Evolutionary conservation across 2,797 vertebrate species (phyloP).

Genomic region (Amphiprion clarkii): DNA sequence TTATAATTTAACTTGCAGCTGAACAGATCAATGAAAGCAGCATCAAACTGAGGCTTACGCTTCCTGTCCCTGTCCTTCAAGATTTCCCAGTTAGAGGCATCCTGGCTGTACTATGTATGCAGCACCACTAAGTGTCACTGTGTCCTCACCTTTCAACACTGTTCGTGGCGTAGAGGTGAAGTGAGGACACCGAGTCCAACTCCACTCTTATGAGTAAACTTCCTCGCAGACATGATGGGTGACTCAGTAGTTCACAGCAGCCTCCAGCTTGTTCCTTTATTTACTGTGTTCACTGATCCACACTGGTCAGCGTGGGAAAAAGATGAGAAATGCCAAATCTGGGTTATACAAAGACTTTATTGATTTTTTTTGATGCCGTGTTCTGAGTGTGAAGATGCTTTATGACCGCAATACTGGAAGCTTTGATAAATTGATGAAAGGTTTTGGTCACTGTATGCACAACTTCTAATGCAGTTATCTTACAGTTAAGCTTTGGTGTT

Average conservation of each 20-base stretch:
- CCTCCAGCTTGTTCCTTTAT: constrained; percentile 21
- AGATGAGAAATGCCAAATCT: constrained; percentile 21
- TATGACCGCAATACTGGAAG: background rate
- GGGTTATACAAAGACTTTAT: constrained; percentile 28
- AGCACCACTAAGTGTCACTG: constrained; percentile 59
- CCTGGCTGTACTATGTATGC: constrained; percentile 5
- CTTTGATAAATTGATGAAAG: constrained; percentile 29
- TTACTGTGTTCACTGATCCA: constrained; percentile 37
- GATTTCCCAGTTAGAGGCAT: background rate
- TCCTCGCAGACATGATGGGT: constrained; percentile 40
- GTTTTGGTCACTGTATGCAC: background rate
- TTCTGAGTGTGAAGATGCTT: constrained; percentile 7
- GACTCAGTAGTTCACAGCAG: constrained; percentile 46
- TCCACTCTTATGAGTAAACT: constrained; percentile 45
- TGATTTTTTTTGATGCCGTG: constrained; percentile 30
- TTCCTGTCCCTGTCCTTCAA: background rate
- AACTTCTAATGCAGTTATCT: background rate
- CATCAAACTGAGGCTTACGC: background rate
- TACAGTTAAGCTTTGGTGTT: background rate
- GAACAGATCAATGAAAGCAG: background rate
- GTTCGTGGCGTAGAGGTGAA: background rate
- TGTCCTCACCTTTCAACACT: constrained; percentile 14
- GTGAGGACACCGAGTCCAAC: constrained; percentile 35
- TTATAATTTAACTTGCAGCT: background rate
- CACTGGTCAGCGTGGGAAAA: constrained; percentile 20